A percentile compares a stretch with the other conserved stretches of the same genome.
phyloP scores from a whole-genome alignment of 2,888 invertebrate species.

The Sminthurinus aureus region DNA sequence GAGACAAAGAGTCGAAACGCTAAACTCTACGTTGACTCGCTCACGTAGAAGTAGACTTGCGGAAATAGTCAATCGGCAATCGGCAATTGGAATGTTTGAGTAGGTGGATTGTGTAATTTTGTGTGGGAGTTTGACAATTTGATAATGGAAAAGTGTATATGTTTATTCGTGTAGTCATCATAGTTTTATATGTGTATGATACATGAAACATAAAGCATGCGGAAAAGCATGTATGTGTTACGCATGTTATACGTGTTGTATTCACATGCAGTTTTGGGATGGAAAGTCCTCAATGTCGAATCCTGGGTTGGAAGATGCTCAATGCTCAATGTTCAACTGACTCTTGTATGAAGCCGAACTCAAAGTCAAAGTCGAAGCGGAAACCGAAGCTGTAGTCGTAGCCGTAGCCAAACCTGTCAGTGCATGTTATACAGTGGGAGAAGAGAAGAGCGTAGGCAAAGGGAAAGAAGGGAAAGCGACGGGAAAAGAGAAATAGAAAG shows the following conservation, averaged over 20 bases:
- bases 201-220: not conserved
- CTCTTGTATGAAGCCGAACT: not conserved
- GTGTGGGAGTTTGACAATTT: not conserved
- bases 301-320: no score
- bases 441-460: not conserved
- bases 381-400: not conserved
- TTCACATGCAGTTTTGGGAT: no score
- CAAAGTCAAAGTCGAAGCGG: not conserved
- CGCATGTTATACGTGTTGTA: no score
- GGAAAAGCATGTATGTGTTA: not conserved
- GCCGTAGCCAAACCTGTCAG: not conserved
- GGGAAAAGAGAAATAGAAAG: no score
- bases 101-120: not conserved
- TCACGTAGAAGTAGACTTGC: no score
- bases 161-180: no score
- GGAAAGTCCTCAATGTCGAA: no score
- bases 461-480: not conserved
- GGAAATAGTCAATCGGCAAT: no score
- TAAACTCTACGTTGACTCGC: no score
- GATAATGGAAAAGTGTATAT: not conserved
- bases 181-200: no score
- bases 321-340: not conserved
- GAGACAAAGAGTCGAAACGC: no score
- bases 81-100: not conserved
- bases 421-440: not conserved